Percentiles rank a stretch among this genome's conserved stretches.
phyloP scores from a whole-genome alignment of 1,140 invertebrate genomes.

The Neodiprion lecontei region DNA sequence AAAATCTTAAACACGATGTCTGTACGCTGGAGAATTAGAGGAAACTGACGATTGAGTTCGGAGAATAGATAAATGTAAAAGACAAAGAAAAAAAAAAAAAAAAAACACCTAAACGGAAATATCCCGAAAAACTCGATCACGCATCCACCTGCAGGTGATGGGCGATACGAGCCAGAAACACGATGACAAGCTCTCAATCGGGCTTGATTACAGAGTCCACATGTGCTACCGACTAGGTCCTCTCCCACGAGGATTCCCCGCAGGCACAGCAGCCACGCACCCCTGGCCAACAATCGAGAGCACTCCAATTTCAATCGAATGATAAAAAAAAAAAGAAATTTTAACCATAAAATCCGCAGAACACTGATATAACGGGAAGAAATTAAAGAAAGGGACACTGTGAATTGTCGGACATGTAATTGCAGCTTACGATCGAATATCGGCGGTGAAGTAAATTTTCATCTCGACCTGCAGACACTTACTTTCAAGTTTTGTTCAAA shows the following conservation, averaged over 20 bases:
- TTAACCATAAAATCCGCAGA: not conserved
- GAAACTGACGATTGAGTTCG: no score
- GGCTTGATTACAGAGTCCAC: not conserved
- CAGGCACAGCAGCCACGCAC: not conserved
- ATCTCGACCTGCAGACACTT: no score
- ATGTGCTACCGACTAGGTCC: not conserved
- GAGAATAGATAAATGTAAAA: no score
- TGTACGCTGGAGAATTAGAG: no score
- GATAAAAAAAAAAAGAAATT: not conserved
- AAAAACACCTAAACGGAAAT: not conserved
- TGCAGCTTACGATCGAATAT: no score
- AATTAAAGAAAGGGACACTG: not conserved
- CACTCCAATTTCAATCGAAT: not conserved
- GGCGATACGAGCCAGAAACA: not conserved
- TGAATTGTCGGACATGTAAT: not conserved
- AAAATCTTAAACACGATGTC: no score
- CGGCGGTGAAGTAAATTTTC: no score
- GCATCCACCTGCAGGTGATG: not conserved
- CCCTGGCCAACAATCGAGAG: not conserved
- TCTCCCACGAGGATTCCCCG: not conserved
- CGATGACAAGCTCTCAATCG: not conserved
- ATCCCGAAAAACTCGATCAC: not conserved
- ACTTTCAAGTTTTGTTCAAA: no score
- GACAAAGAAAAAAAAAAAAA: not conserved
- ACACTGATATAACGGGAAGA: no score